Base-by-base conservation (phyloP, 35 echinoderm and acorn worm species). In the Stichopus chloronotus region DNA sequence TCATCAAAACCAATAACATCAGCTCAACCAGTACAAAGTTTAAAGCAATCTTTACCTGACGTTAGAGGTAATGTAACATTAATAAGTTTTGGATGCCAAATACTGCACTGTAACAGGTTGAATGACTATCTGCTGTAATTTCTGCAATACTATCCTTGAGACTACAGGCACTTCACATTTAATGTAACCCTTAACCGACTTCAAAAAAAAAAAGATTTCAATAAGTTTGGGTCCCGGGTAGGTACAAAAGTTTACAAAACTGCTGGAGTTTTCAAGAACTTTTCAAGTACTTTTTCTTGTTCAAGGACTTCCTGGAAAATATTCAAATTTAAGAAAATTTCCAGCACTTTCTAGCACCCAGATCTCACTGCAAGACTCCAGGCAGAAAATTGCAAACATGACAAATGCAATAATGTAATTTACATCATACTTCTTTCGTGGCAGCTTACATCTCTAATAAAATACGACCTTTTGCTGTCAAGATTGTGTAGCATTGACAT, bases 151-250 rank as follows among this genome's bases (percentile, higher is more conserved):
- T 78, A 25, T 78, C 11, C 21, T 21, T 78, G 76, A 78, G 19
- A 78, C 21, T 20, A 78, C 76, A 21, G 76, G 9, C 5, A 78
- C 76, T 78, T 78, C 16, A 78, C 23, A 78, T 78, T 21, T 78
- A 21, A 78, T 78, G 76, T 78, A 78, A 78, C n/a, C 76, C 52
- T 78, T 78, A 78, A 21, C 76, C 76, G 52, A 78, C 76, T 78
- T 17, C 19, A 24, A 76, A 76, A 76, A n/a, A 76, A 76, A 5
- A 12, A 76, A 76, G 24, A n/a, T n/a, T 76, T 68, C 17, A 68
- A 13, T 25, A 78, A 43, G 23, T 78, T 78, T 78, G 20, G 20
- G 76, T 78, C 8, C 76, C 76, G 21, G 76, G 76, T 78, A 78
- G 76, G 23, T 21, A 78, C 76, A 78, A 78, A 78, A 78, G 3